These are phyloP conservation scores for Neuroscelio doddi DNA, from an alignment of 2,888 invertebrate species.

Conservation along the genomic window DNA sequence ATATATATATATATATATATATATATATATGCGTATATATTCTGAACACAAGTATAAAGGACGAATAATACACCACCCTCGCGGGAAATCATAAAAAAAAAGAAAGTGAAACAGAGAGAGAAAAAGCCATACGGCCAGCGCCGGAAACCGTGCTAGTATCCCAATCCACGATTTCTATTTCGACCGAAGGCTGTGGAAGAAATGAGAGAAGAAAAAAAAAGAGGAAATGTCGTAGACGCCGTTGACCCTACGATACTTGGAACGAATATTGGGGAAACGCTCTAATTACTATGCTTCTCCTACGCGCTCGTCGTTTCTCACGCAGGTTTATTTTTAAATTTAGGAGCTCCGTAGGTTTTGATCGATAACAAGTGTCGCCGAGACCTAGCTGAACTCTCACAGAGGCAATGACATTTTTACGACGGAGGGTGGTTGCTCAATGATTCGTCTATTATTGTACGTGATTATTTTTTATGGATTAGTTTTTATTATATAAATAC, in stretches of 20 bases:
- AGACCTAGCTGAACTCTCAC: conserved; percentile 35
- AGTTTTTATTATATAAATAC: no score
- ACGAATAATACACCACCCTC: conserved; percentile 19
- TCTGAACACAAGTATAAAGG: no score
- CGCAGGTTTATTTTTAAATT: conserved; percentile 50
- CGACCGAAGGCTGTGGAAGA: conserved; percentile 28
- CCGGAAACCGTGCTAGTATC: conserved; percentile 50
- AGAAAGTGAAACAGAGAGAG: conserved; percentile 10
- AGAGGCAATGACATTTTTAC: conserved; percentile 17
- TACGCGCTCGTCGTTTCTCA: conserved; percentile 47
- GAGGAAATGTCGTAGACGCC: no score
- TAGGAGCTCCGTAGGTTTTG: conserved; percentile 30
- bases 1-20: no score
- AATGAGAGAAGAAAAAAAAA: conserved; percentile 45
- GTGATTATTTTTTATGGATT: no score
- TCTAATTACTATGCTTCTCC: conserved; percentile 46
- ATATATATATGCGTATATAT: no score
- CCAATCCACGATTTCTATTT: conserved; percentile 50
- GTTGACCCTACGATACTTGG: no score
- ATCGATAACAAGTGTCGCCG: conserved; percentile 49
- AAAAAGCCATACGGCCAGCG: conserved; percentile 28
- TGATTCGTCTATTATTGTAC: no score
- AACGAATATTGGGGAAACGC: conserved; percentile 44
- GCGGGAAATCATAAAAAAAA: conserved; percentile 44
- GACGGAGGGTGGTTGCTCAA: no score